Percentiles rank a stretch among this genome's conserved stretches.
Conservation (phyloP, 2,797 vertebrate genomes). For the Thalassophryne amazonica region DNA sequence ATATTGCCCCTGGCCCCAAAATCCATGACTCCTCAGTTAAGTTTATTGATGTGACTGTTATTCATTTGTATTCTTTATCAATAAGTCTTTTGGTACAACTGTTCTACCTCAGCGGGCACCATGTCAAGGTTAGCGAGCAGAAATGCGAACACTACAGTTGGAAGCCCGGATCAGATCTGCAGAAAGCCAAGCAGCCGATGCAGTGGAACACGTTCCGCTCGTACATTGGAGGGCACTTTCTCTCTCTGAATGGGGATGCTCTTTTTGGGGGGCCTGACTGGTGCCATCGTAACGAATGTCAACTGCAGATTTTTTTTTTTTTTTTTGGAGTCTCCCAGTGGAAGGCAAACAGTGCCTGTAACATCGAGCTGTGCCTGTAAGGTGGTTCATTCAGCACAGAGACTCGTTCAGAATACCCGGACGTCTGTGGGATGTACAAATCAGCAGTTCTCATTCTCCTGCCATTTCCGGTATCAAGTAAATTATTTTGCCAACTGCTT, state of each 20-base stretch:
- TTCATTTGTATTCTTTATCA: slow-evolving; percentile 76
- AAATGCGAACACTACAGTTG: slow-evolving; percentile 64
- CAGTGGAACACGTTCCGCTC: slow-evolving; percentile 28
- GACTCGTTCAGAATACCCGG: slow-evolving; percentile 63
- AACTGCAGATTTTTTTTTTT: slow-evolving; percentile 63
- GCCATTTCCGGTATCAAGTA: slow-evolving; percentile 76
- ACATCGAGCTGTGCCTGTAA: slow-evolving; percentile 80
- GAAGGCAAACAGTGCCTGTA: slow-evolving; percentile 82
- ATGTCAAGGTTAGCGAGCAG: slow-evolving; percentile 65
- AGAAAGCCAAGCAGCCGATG: slow-evolving; percentile 55
- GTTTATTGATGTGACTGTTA: slow-evolving; percentile 83
- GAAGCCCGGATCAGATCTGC: slow-evolving; percentile 54
- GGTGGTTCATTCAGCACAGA: slow-evolving; percentile 61
- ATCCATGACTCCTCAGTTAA: slow-evolving; percentile 66
- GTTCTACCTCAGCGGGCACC: slow-evolving; percentile 83
- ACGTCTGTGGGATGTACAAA: slow-evolving; percentile 72
- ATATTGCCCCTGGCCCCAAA: slow-evolving; percentile 38
- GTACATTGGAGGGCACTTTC: slow-evolving; percentile 53
- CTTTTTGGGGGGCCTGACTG: slow-evolving; percentile 65
- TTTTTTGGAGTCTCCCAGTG: slow-evolving; percentile 66
- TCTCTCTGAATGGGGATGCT: slow-evolving; percentile 56
- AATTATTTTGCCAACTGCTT: slow-evolving; percentile 81
- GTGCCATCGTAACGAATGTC: slow-evolving; percentile 82
- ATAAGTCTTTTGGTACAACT: slow-evolving; percentile 81
- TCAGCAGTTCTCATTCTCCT: slow-evolving; percentile 76